Conservation (phyloP, 2,113 vertebrate species). For the Melanerpes aurifrons region DNA sequence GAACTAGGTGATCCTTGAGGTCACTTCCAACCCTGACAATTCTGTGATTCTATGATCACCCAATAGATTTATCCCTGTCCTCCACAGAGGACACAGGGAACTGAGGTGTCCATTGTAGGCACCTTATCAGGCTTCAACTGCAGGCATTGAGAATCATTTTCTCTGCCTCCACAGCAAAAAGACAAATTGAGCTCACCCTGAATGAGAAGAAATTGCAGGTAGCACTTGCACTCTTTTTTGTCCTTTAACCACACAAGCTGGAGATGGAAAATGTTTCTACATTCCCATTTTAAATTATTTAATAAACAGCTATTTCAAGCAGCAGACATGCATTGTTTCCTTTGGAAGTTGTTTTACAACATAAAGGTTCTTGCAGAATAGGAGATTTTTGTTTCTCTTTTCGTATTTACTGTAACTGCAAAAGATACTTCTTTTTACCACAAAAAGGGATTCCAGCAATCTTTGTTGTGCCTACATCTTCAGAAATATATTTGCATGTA, state of each 20-base stretch:
- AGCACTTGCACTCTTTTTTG: background rate
- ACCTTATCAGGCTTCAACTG: background rate
- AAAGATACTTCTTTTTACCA: background rate
- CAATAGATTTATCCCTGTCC: background rate
- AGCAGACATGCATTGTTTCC: background rate
- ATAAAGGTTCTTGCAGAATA: background rate
- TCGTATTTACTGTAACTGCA: background rate
- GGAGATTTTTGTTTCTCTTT: background rate
- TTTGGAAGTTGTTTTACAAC: background rate
- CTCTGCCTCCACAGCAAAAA: background rate
- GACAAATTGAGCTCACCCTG: background rate
- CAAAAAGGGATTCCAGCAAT: background rate
- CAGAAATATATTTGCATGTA: background rate
- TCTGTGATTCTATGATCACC: no score
- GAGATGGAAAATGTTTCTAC: background rate
- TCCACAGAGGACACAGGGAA: accelerated
- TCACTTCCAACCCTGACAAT: no score
- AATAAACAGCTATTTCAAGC: background rate
- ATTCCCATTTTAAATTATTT: background rate
- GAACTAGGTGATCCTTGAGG: no score
- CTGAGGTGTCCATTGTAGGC: background rate
- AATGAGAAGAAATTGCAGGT: background rate
- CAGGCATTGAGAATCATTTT: background rate
- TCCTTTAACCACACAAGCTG: background rate
- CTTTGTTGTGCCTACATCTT: background rate